Evolutionary conservation across 2,888 invertebrate genomes (phyloP).

Genomic region (Ethmia dodecea): DNA sequence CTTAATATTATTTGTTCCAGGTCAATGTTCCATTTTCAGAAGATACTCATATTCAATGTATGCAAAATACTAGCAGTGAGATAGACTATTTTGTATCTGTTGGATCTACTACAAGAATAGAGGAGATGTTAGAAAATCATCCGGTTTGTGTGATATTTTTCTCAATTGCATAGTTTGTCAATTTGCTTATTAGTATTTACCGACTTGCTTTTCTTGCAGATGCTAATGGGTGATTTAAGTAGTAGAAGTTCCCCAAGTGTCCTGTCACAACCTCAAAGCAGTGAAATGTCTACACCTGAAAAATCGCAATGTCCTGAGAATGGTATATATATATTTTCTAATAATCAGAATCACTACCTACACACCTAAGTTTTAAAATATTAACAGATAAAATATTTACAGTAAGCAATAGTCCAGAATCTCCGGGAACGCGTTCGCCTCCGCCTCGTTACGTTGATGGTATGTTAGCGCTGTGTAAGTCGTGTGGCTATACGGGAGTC

Average conservation of each 20-base stretch:
- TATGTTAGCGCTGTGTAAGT: conserved; percentile 86
- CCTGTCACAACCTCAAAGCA: conserved; percentile 53
- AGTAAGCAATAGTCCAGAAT: conserved; percentile 57
- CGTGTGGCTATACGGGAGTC: conserved; percentile 87
- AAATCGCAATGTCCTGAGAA: conserved; percentile 51
- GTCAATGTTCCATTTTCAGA: conserved; percentile 83
- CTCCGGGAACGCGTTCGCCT: conserved; percentile 75
- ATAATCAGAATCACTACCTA: no score
- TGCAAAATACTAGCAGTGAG: conserved; percentile 84
- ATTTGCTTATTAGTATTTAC: no score
- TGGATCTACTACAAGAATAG: conserved; percentile 73
- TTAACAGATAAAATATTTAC: conserved; percentile 7
- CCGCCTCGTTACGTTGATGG: conserved; percentile 82
- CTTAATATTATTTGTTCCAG: conserved; percentile 64
- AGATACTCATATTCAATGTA: conserved; percentile 85
- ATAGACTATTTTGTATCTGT: conserved; percentile 89
- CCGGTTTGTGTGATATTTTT: conserved; percentile 42
- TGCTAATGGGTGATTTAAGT: conserved; percentile 62
- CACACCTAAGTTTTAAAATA: no score
- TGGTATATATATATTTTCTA: conserved; percentile 30
- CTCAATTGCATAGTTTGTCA: no score
- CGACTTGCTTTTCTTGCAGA: conserved; percentile 38
- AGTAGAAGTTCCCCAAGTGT: conserved; percentile 61
- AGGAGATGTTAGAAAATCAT: conserved; percentile 72
- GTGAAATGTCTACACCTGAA: conserved; percentile 67